phyloP scores from a whole-genome alignment of 1,140 invertebrate genomes.

The Drosophila arawakana region DNA sequence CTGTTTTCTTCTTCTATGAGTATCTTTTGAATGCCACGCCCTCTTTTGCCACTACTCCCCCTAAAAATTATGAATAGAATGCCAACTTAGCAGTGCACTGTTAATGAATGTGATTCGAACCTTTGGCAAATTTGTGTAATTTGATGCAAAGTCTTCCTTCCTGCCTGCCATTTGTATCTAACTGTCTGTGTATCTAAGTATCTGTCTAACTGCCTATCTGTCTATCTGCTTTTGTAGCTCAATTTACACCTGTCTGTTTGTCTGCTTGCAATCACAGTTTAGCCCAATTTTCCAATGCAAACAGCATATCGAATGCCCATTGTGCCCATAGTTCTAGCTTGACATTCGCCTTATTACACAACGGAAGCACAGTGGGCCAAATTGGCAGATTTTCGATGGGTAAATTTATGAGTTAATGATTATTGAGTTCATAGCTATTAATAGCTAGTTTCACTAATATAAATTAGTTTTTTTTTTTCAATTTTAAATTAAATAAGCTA shows the following conservation, averaged over 20 bases:
- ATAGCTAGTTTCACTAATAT: too few relatives aligned
- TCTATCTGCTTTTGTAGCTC: constrained; percentile 63
- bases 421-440: too few relatives aligned
- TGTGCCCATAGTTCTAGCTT: constrained; percentile 35
- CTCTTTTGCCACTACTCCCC: constrained; percentile 39
- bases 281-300: constrained; percentile 63
- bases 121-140: constrained; percentile 62
- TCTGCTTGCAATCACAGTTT: constrained; percentile 51
- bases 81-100: constrained; percentile 76
- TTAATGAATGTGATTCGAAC: constrained; percentile 59
- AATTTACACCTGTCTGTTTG: constrained; percentile 69
- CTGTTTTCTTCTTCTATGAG: constrained; percentile 20
- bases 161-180: constrained; percentile 12
- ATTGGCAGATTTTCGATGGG: too few relatives aligned
- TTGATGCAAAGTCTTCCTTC: constrained; percentile 59
- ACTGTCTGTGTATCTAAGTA: constrained; percentile 15
- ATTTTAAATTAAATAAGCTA: too few relatives aligned
- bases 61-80: constrained; percentile 71
- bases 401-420: too few relatives aligned
- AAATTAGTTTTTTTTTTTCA: too few relatives aligned
- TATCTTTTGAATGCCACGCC: constrained; percentile 33
- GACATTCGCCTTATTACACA: constrained; percentile 50
- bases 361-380: constrained; percentile 45
- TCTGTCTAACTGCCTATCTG: constrained; percentile 19
- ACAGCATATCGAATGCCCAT: constrained; percentile 39